Base-by-base conservation (phyloP, 1,140 invertebrate genomes). In the Thrips palmi region DNA sequence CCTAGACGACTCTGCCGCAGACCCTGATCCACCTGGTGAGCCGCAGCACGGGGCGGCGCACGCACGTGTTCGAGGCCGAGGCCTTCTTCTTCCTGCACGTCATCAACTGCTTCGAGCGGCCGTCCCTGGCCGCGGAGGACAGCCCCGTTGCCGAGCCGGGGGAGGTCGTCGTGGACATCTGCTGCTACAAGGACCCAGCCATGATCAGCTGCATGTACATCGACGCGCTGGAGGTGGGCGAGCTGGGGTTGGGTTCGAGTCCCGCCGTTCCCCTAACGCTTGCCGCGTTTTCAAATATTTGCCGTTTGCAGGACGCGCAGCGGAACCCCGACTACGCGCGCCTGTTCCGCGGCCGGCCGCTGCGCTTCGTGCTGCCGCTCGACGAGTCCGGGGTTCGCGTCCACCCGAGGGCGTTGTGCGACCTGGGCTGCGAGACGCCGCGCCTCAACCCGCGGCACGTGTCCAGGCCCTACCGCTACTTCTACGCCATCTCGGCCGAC, bases 41-140 rank as follows among this genome's bases (percentile, higher is more conserved):
- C 4, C 63, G 76, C 20, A 48, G 62, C 36, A 70, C 61, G 19
- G 77, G 76, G 2, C 57, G 66, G 47, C 45, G 71, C 28, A 53
- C 56, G 1, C 65, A 63, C 29, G 70, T 65, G 30, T 80, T 71
- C 50, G 50, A 69, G 15, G 67, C 81, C 0, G 74, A 83, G 38
- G 57, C 74, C 0, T 76, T 91, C 42, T 89, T 91, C 50, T 87
- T 76, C 46, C 64, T 91, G 2, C 88, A 93, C 50, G 79, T 86
- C 22, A 85, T 91, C 36, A 93, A 93, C 59, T 72, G 79, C 35
- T 93, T 74, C 51, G 86, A 87, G 50, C n/a, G n/a, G n/a, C n/a
- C n/a, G n/a, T n/a, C n/a, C n/a, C n/a, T n/a, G n/a, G n/a, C n/a
- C n/a, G n/a, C n/a, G n/a, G n/a, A n/a, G n/a, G n/a, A n/a, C n/a